These are phyloP conservation scores for Tortrix viridana DNA, from an alignment of 2,888 invertebrate species.

Conservation along the genomic window DNA sequence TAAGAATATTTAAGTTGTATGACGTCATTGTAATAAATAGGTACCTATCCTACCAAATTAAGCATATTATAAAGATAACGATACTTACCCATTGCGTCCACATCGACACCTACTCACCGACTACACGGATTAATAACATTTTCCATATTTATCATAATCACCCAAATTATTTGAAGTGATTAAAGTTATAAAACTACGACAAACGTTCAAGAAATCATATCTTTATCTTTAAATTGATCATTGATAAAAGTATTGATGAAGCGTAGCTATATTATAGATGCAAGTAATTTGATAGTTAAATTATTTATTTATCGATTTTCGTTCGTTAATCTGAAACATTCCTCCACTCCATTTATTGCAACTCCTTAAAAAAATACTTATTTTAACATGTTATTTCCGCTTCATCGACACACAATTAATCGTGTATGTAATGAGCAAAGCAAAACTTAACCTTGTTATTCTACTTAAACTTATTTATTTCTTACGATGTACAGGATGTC, in stretches of 20 bases:
- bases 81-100: slow-evolving; percentile 67
- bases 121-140: slow-evolving; percentile 55
- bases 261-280: no score
- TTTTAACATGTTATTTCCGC: no score
- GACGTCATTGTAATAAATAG: slow-evolving; percentile 1
- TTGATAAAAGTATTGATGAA: slow-evolving; percentile 18
- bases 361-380: no score
- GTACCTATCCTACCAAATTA: background rate
- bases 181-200: slow-evolving; percentile 49
- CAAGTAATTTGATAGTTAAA: no score
- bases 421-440: no score
- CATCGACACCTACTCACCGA: slow-evolving; percentile 55
- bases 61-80: slow-evolving; percentile 17
- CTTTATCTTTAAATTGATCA: slow-evolving; percentile 35
- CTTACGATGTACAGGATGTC: no score
- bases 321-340: no score
- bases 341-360: no score
- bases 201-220: slow-evolving; percentile 42
- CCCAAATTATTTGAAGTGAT: slow-evolving; percentile 40
- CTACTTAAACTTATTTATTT: no score
- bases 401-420: no score
- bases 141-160: slow-evolving; percentile 60
- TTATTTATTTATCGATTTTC: no score
- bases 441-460: no score
- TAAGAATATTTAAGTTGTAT: background rate